These are phyloP conservation scores for Albula goreensis DNA, from an alignment of 2,113 vertebrate genomes.

Conservation along the genomic window DNA sequence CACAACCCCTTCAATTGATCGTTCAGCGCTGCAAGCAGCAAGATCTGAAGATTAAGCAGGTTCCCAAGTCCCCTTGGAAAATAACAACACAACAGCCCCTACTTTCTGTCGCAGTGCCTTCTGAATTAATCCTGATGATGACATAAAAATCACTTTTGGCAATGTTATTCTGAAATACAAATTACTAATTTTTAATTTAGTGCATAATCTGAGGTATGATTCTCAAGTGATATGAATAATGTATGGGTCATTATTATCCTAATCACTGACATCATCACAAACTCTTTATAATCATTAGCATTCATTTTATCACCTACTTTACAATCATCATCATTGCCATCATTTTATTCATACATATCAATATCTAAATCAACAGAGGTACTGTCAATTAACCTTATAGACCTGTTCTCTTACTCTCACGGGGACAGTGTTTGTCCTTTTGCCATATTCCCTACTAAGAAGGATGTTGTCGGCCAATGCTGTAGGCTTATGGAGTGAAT, in stretches of 20 bases:
- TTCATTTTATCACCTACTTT: background rate
- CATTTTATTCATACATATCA: background rate
- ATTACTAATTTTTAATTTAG: background rate
- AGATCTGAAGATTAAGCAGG: slow-evolving; percentile 33
- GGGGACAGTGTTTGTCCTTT: background rate
- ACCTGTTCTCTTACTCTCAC: background rate
- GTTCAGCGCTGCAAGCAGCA: slow-evolving; percentile 17
- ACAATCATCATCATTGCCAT: background rate
- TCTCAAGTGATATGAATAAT: background rate
- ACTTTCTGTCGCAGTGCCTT: background rate
- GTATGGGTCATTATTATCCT: background rate
- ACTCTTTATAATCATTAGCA: background rate
- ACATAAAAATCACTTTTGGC: background rate
- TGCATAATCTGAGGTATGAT: background rate
- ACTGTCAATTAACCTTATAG: background rate
- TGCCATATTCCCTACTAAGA: background rate
- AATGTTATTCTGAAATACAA: background rate
- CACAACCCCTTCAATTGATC: slow-evolving; percentile 42
- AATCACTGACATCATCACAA: background rate
- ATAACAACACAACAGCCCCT: background rate
- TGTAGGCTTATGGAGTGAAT: background rate
- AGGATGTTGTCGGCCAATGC: background rate
- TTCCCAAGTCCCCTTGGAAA: background rate
- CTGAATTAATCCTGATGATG: background rate
- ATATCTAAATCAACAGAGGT: slow-evolving; percentile 3